Base-by-base conservation (phyloP, 2,888 invertebrate genomes). In the Andrena dorsata region DNA sequence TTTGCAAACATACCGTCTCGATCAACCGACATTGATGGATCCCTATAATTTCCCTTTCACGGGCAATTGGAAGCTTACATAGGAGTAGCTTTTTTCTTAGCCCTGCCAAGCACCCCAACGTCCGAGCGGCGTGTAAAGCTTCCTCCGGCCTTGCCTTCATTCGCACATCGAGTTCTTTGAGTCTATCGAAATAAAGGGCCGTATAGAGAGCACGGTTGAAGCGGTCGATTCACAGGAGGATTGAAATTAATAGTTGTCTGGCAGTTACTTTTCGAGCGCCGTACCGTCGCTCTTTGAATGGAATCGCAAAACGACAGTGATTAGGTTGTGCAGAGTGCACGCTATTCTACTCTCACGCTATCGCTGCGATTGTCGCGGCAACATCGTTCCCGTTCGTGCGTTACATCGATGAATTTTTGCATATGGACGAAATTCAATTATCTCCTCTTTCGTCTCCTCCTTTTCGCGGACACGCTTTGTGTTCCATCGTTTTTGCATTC, bases 241-340 rank as follows among this genome's bases (percentile, higher is more conserved):
- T 81, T 82, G 56, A 77, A 72, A 82, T 76, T 72, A 82, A 82
- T 77, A 68, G 47, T 47, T 49, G 64, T 23, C 58, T 41, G 68
- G 51, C 53, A 26, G 75, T 23, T 53, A 56, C 41, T 60, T 61
- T 41, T 65, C 58, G 51, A 30, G 60, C 53, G n/a, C 8, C 30
- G 53, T 53, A 60, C 60, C 32, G 64, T 56, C 49, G 23, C 26
- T 30, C 66, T 35, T 8, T 51, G n/a, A 58, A 51, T 51, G 63
- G 5, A 20, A 41, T 10, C n/a, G 4, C 69, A 63, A 41, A 60
- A 7, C 51, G 47, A 53, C 20, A 47, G 30, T 20, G 63, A 80
- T 76, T 66, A 72, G 66, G 51, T 28, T 23, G 26, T 16, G n/a
- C n/a, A 23, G 51, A 30, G 51, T 20, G 28, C 35, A 20, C 28